Evolutionary conservation across 2,113 vertebrate species (phyloP).

Genomic region (Plecotus auritus): DNA sequence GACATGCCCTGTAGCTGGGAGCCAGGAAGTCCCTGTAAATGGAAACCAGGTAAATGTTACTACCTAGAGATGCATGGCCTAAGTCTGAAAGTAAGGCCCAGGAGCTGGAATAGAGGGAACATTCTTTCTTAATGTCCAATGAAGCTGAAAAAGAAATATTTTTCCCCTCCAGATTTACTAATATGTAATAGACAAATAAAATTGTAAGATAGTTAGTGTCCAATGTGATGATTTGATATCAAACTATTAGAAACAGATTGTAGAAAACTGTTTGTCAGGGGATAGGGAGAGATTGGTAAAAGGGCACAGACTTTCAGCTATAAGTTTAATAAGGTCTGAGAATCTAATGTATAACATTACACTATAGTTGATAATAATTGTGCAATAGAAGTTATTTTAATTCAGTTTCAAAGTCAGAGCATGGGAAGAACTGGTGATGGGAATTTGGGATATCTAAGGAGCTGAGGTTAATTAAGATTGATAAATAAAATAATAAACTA

Average conservation of each 20-base stretch:
- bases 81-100: not conserved
- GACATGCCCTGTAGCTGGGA: not conserved
- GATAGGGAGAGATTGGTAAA: not conserved
- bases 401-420: not conserved
- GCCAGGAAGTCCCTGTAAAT: rapidly evolving
- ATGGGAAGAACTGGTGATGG: not conserved
- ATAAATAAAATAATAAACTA: not conserved
- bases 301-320: not conserved
- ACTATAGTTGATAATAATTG: not conserved
- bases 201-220: not conserved
- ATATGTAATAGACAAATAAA: not conserved
- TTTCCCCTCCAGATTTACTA: not conserved
- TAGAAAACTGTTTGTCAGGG: not conserved
- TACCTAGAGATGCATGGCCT: not conserved
- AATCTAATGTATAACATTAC: not conserved
- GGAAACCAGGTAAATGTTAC: not conserved
- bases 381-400: not conserved
- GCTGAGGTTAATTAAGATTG: not conserved
- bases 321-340: not conserved
- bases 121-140: not conserved
- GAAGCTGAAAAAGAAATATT: not conserved
- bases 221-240: not conserved
- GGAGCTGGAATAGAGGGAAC: not conserved
- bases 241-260: not conserved
- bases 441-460: slow-evolving; percentile 25